Evolutionary conservation across 1,140 invertebrate genomes (phyloP), one percentile per base, ranked within the genome.

Genomic region (Pinna nobilis): DNA sequence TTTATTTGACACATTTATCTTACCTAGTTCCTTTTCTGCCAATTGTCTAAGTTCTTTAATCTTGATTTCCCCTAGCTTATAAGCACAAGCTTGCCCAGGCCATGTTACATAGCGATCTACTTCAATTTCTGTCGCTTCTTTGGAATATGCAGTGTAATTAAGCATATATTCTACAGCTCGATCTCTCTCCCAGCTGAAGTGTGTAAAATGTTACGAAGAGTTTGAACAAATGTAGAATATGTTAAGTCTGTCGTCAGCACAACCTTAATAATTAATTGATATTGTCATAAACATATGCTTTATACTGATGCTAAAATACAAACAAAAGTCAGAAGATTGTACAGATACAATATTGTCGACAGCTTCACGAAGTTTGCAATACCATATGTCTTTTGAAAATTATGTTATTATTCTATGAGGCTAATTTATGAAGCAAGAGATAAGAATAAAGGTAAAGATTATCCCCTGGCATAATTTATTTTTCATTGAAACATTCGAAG

Each of bases 21-120:
- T 76, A 84, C 89, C 88, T 25, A 90, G 70, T 44, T 68, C 78
- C n/a, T 70, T 77, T 55, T 85, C 73, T 0, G 88, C 85, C 61
- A 77, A 84, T 28, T 80, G 72, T 35, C 89, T 72, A 4, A 90
- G 66, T 44, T 88, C 82, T 51, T 83, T 88, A 6, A 90, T 87
- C 75, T 89, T 89, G 0, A 90, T 66, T 74, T 90, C 87, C 0
- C 90, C 89, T 30, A 90, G 86, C 67, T 89, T 90, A 75, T 90
- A 90, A 0, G 87, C 78, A 47, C 85, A 87, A 4, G 90, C 88
- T 70, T 90, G 85, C 0, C 89, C 90, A 6, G 90, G 90, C 89
- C 85, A 88, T 0, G 87, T 87, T 55, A 90, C 84, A 74, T 90
- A 90, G 1, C 90, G 80, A 51, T 90, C 80, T 1, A 90, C 71